Conservation (phyloP, 23 tunicate genomes). For the Phallusia fumigata region DNA sequence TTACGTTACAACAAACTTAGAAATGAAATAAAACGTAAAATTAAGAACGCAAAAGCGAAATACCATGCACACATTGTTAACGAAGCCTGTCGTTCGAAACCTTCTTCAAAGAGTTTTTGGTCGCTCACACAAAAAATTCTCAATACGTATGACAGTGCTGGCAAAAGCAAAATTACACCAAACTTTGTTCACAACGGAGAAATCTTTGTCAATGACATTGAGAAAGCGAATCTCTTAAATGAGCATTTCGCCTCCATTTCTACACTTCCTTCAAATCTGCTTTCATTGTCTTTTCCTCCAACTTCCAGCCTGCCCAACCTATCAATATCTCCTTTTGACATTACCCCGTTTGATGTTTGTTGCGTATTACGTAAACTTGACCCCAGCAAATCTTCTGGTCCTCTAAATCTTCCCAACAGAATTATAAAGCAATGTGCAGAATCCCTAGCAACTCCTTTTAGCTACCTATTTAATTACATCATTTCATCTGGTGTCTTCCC, state of each 20-base stretch:
- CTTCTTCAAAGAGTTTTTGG: not conserved
- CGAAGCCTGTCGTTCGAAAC: constrained; percentile 2
- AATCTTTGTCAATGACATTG: not conserved
- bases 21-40: not conserved
- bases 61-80: constrained; percentile 6
- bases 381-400: constrained; percentile 7
- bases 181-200: constrained; percentile 5
- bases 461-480: not conserved
- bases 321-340: not conserved
- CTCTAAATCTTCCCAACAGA: not conserved
- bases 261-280: constrained; percentile 10
- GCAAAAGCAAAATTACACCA: not conserved
- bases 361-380: constrained; percentile 5
- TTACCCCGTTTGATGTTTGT: constrained; percentile 6
- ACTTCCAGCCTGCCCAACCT: constrained; percentile 1
- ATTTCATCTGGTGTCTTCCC: not conserved
- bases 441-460: constrained; percentile 6
- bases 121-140: constrained; percentile 5
- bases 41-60: constrained; percentile 4
- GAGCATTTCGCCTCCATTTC: not conserved
- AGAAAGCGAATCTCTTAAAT: not conserved
- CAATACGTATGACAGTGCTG: not conserved
- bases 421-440: constrained; percentile 4
- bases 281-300: not conserved
- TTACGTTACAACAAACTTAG: not conserved